These are phyloP conservation scores for Dromius quadrimaculatus DNA, from an alignment of 2,888 invertebrate genomes.

Conservation along the genomic window DNA sequence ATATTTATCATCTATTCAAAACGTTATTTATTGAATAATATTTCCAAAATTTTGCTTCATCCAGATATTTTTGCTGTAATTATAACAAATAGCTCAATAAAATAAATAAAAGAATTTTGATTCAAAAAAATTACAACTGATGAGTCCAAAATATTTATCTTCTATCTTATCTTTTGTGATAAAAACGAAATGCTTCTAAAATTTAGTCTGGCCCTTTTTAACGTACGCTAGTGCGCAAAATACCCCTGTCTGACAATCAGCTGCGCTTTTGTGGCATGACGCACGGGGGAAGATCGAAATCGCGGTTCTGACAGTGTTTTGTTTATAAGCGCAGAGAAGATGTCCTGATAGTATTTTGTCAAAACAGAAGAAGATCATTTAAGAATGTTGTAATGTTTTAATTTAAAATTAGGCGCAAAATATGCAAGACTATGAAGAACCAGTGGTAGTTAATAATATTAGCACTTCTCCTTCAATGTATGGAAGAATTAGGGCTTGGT, in stretches of 20 bases:
- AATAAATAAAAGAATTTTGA: too few species aligned
- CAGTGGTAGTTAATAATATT: conserved; percentile 54
- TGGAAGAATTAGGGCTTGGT: conserved; percentile 60
- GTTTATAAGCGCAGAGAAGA: not conserved
- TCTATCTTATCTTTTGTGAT: too few species aligned
- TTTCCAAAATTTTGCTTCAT: too few species aligned
- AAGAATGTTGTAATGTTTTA: conserved; percentile 21
- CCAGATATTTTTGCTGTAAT: too few species aligned
- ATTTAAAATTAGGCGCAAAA: conserved; percentile 9
- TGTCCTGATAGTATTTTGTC: not conserved
- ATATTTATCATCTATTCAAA: too few species aligned
- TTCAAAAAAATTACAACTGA: too few species aligned
- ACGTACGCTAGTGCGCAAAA: conserved; percentile 41
- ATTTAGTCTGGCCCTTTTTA: too few species aligned
- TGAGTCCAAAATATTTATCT: too few species aligned
- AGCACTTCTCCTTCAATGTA: conserved; percentile 59
- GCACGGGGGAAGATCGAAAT: not conserved
- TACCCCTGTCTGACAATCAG: conserved; percentile 4
- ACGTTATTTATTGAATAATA: too few species aligned
- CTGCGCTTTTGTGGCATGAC: conserved; percentile 13
- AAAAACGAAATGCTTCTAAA: too few species aligned
- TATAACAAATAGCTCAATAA: too few species aligned
- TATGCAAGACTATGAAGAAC: conserved; percentile 59
- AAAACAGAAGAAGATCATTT: conserved; percentile 8
- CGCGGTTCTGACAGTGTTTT: not conserved